Evolutionary conservation across 1,140 invertebrate genomes (phyloP).

Genomic region (Caenorhabditis briggsae): DNA sequence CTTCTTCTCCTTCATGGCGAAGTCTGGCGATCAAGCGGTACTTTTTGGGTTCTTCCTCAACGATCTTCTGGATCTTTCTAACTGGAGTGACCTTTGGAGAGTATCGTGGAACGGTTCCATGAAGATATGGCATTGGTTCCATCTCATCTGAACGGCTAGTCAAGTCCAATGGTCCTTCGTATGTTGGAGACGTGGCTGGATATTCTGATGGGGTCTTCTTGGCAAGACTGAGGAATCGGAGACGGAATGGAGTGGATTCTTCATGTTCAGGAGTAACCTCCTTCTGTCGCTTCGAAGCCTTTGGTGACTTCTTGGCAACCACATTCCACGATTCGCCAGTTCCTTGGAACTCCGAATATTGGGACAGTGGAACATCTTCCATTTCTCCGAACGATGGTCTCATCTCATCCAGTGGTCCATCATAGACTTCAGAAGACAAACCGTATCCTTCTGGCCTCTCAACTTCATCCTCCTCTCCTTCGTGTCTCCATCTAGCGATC

Average conservation of each 20-base stretch:
- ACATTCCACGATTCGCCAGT: constrained; percentile 33
- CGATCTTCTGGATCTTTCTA: neutral
- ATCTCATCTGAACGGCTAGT: constrained; percentile 61
- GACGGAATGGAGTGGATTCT: constrained; percentile 15
- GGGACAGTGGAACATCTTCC: constrained; percentile 15
- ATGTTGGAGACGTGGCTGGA: neutral
- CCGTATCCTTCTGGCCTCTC: constrained; percentile 63
- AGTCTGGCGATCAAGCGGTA: constrained; percentile 47
- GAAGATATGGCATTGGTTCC: constrained; percentile 47
- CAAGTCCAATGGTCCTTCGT: constrained; percentile 63
- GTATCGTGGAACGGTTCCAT: constrained; percentile 4
- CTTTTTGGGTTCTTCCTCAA: neutral
- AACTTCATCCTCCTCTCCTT: constrained; percentile 69
- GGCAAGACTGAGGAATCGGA: constrained; percentile 2
- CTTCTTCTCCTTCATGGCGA: constrained; percentile 65
- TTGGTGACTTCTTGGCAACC: neutral
- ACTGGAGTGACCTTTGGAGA: neutral
- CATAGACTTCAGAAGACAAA: constrained; percentile 53
- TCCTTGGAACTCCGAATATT: constrained; percentile 56
- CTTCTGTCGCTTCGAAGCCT: constrained; percentile 34
- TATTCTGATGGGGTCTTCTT: neutral
- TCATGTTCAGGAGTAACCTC: constrained; percentile 12
- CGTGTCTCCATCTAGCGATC: constrained; percentile 65
- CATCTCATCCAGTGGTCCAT: constrained; percentile 64
- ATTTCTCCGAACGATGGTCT: constrained; percentile 31